Conservation (phyloP, 2,888 invertebrate genomes). For the Erebia palarica region DNA sequence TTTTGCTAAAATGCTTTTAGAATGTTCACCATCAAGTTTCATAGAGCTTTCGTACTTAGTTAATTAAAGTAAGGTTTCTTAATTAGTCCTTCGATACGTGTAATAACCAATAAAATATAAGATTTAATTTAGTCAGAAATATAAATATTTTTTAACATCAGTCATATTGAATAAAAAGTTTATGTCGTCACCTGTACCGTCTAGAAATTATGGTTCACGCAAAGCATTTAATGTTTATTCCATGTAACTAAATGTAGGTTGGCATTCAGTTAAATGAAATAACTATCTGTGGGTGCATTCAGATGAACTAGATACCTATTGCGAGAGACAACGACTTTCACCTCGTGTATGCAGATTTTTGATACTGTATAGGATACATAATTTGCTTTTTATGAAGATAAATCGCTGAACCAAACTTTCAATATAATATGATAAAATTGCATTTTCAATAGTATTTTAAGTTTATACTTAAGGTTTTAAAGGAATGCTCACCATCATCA, state of each 20-base stretch:
- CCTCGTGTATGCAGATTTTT: conserved; percentile 24
- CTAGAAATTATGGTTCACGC: conserved; percentile 2
- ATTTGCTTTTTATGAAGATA: conserved; percentile 15
- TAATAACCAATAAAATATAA: too few species aligned
- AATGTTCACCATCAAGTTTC: too few species aligned
- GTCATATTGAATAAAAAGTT: neutral
- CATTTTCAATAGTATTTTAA: neutral
- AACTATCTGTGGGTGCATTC: conserved; percentile 20
- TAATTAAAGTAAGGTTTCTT: too few species aligned
- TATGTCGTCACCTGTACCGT: neutral
- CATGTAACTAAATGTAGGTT: conserved; percentile 16
- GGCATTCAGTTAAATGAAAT: neutral
- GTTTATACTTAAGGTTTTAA: too few species aligned
- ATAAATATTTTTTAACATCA: too few species aligned
- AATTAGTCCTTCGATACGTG: too few species aligned
- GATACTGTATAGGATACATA: conserved; percentile 17
- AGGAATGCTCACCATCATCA: too few species aligned
- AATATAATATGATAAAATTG: neutral
- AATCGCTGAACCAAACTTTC: neutral
- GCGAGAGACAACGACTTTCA: conserved; percentile 20
- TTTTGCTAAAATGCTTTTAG: too few species aligned
- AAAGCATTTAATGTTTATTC: conserved; percentile 10
- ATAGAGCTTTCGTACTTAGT: too few species aligned
- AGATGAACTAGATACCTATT: conserved; percentile 19
- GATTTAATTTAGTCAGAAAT: too few species aligned